Base-by-base conservation (phyloP, 2,797 vertebrate genomes). In the Capromys pilorides region DNA sequence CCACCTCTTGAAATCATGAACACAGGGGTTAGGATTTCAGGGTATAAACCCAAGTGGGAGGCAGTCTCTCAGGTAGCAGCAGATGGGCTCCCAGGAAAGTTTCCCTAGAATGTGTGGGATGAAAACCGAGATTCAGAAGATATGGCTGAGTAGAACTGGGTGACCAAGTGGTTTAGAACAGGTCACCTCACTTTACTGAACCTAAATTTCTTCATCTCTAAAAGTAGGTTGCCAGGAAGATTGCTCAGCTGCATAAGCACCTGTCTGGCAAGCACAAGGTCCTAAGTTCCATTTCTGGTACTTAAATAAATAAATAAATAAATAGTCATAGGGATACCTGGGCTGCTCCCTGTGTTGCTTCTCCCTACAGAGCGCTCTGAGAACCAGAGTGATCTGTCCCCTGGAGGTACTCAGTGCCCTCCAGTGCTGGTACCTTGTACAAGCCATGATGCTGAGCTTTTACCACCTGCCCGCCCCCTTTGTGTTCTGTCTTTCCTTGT, bases 311-410 rank as follows among this genome's bases (percentile, higher is more conserved):
- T 54, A 54, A 57, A 19, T 36, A 14, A 77, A 66, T 81, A 54
- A 12, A 81, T 45, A 33, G n/a, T 51, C 41, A 54, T 4, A 14
- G 28, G 36, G 21, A 19, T 9, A 1, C 36, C 22, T 64, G 45
- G 45, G 45, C 10, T 9, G 0, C 7, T 14, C 59, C 39, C 22
- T 0, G 16, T 19, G 6, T 24, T 18, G 18, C 11, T 28, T 62
- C 36, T 14, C 11, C 45, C 51, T 31, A 36, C 12, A 1, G n/a
- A 49, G 19, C 5, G 1, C 16, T 45, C 4, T 4, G 21, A 80
- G 21, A 4, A 79, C 2, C 64, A 39, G 16, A 51, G 36, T 61
- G 57, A 39, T 22, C 54, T 62, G 14, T 9, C 41, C 41, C 11
- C 2, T 0, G 54, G n/a, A 61, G 26, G 45, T 77, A 49, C 79